phyloP scores from a whole-genome alignment of 2,797 vertebrate species.

The Sparidentex hasta region DNA sequence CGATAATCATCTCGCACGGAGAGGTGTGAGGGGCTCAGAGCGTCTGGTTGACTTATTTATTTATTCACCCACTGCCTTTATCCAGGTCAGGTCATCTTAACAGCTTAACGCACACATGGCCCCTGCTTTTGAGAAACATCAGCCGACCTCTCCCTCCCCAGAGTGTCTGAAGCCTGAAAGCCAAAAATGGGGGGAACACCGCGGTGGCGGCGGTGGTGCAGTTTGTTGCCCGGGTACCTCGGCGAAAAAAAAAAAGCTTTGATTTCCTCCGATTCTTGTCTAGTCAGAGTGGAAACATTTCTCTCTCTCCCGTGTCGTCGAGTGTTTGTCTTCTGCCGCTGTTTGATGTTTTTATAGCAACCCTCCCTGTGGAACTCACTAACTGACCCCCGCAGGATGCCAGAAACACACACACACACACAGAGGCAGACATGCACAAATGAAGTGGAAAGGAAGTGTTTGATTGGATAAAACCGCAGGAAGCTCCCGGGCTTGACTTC shows the following conservation, averaged over 20 bases:
- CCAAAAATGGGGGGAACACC: not conserved
- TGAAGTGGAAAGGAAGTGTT: conserved; percentile 52
- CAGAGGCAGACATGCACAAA: not conserved
- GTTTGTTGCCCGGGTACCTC: conserved; percentile 11
- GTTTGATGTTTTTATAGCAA: conserved; percentile 75
- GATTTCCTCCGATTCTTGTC: conserved; percentile 54
- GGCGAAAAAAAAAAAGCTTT: conserved; percentile 28
- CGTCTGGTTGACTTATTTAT: conserved; percentile 59
- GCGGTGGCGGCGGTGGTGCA: conserved; percentile 24
- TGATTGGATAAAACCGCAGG: conserved; percentile 61
- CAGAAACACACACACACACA: not conserved
- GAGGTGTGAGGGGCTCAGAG: conserved; percentile 38
- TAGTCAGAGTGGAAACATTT: conserved; percentile 18
- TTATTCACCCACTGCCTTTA: conserved; percentile 57
- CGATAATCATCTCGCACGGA: conserved; percentile 36
- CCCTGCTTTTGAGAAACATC: conserved; percentile 59
- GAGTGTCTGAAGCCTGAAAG: conserved; percentile 28
- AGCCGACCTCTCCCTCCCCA: conserved; percentile 26
- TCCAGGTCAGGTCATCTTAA: conserved; percentile 70
- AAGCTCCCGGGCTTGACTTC: conserved; percentile 60
- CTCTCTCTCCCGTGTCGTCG: conserved; percentile 23
- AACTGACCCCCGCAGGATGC: conserved; percentile 62
- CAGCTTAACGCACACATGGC: conserved; percentile 52
- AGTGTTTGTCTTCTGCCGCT: conserved; percentile 40
- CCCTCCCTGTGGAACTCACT: conserved; percentile 31